Conservation (phyloP, 2,888 invertebrate species). For the Listrodromus nycthemerus region DNA sequence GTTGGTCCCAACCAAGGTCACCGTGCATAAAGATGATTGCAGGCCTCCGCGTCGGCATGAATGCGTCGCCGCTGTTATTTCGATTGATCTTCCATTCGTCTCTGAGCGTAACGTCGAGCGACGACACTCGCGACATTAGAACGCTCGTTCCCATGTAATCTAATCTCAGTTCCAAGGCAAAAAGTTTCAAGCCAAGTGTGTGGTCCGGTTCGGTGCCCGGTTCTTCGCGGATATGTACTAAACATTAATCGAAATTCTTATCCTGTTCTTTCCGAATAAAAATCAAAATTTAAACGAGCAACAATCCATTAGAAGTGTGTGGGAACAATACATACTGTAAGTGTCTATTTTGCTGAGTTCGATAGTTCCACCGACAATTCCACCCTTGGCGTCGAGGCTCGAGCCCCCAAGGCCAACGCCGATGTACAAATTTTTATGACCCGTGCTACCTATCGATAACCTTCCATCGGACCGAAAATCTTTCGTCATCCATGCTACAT, state of each 20-base stretch:
- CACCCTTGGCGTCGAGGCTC: constrained; percentile 97
- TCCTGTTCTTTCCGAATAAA: constrained; percentile 11
- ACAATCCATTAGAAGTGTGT: background rate
- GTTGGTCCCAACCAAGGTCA: constrained; percentile 96
- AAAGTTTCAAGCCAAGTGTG: constrained; percentile 92
- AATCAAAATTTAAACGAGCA: constrained; percentile 15
- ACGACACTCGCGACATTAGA: constrained; percentile 95
- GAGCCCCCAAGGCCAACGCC: constrained; percentile 95
- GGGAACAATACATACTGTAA: constrained; percentile 86
- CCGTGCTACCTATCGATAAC: constrained; percentile 96
- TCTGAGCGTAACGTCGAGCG: constrained; percentile 91
- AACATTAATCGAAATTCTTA: constrained; percentile 64
- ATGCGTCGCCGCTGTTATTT: constrained; percentile 84
- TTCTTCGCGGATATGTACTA: constrained; percentile 95
- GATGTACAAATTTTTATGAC: constrained; percentile 96
- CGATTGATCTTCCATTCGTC: constrained; percentile 94
- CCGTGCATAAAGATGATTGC: constrained; percentile 97
- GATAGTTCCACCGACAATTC: constrained; percentile 98
- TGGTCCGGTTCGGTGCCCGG: constrained; percentile 96
- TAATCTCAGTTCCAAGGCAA: constrained; percentile 94
- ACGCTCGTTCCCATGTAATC: constrained; percentile 99
- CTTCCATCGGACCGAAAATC: constrained; percentile 97
- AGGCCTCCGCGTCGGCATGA: constrained; percentile 90
- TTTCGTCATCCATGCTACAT: constrained; percentile 97
- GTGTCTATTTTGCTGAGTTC: constrained; percentile 95